Conservation (phyloP, 2,797 vertebrate genomes). For the Darevskia nairensis region DNA sequence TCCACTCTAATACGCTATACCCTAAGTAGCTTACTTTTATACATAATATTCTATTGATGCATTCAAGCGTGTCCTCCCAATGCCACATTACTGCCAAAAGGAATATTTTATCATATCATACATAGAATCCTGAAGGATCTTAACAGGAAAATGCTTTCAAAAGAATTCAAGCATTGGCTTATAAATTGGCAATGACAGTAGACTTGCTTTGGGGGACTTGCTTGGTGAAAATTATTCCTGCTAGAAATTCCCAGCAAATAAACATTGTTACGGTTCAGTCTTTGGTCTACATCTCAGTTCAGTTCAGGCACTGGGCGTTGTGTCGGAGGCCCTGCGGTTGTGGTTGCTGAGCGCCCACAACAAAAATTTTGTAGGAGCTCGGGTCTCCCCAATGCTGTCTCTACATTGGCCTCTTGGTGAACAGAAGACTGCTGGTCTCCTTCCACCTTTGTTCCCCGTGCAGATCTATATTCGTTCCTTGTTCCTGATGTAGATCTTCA, state of each 20-base stretch:
- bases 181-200: not conserved
- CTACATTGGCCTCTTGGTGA: too few species aligned
- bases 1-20: not conserved
- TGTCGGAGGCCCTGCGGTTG: too few species aligned
- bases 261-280: not conserved
- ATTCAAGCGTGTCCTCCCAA: not conserved
- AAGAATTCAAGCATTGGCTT: slow-evolving; percentile 2
- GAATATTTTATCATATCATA: slow-evolving; percentile 9
- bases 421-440: too few species aligned
- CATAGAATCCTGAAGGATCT: not conserved
- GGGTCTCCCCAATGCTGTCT: too few species aligned
- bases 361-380: too few species aligned
- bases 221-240: not conserved
- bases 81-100: not conserved
- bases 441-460: too few species aligned
- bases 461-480: too few species aligned
- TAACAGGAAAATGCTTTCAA: slow-evolving; percentile 1
- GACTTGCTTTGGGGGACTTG: not conserved
- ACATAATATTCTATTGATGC: not conserved
- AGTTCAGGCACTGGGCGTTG: too few species aligned
- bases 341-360: too few species aligned
- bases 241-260: not conserved
- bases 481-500: too few species aligned
- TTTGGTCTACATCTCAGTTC: not conserved
- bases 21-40: not conserved